Evolutionary conservation across 2,888 invertebrate species (phyloP), one percentile per base, ranked within the genome.

Genomic region (Leptogaster cylindrica): DNA sequence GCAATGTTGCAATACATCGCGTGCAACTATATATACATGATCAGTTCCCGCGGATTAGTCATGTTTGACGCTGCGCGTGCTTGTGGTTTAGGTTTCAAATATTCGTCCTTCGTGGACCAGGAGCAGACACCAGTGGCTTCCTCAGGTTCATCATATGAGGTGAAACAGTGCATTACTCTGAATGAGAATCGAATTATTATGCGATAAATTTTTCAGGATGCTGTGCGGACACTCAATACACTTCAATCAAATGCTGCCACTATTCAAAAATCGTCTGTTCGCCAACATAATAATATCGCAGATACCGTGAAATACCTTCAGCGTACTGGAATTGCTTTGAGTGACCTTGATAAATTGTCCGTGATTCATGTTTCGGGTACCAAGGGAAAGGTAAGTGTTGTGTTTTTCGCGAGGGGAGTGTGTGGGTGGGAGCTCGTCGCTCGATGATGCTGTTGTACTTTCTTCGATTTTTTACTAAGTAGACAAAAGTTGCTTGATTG

Each of bases 301-400:
- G 83, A 85, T 39, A 86, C 85, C 73, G 76, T 82, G 67, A 86
- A 85, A 70, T 91, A 86, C 79, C 78, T 89, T 63, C 71, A 75
- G 58, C 85, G 89, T 69, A 86, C 85, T 33, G 92, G 91, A 16
- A 77, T 92, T 2, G 79, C 83, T 1, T 70, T 88, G 16, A 82
- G 87, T 1, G 86, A 87, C 70, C 78, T 96, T 65, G 89, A 92
- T 74, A 82, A 84, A 64, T 78, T 97, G 14, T 90, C 93, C 64
- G 87, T 96, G 41, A 95, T 99, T 75, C 99, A 99, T 83, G 89
- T 99, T 4, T 88, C 95, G 68, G 99, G 99, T 7, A 98, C 98
- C 1, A 99, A 99, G 82, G 99, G 98, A 61, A 99, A 99, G 83
- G 87, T 86, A 75, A 71, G 74, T 23, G n/a, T n/a, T n/a, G n/a